These are phyloP conservation scores for Oncopodura yosiiana DNA, from an alignment of 1,140 invertebrate genomes.

Conservation along the genomic window DNA sequence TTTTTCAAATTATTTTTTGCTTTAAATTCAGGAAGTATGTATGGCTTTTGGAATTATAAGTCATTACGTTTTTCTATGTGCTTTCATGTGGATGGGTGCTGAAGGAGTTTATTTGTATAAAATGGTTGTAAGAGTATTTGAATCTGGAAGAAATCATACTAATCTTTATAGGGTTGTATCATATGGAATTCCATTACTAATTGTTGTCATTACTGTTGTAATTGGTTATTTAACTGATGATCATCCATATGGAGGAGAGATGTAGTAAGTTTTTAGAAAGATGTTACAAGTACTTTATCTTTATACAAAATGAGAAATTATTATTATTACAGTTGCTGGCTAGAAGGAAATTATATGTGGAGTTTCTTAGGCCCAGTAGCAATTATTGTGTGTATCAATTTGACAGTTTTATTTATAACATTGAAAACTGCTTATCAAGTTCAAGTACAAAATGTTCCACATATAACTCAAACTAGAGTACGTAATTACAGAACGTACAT, in stretches of 20 bases:
- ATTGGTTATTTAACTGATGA: slow-evolving; percentile 13
- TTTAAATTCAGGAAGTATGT: slow-evolving; percentile 42
- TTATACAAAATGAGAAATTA: too few relatives aligned
- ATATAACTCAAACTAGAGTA: not conserved
- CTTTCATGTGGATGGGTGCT: slow-evolving; percentile 54
- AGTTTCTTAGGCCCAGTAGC: slow-evolving; percentile 29
- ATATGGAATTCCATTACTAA: slow-evolving; percentile 44
- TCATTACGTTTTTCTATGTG: slow-evolving; percentile 51
- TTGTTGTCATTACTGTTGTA: slow-evolving; percentile 40
- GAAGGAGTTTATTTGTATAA: slow-evolving; percentile 46
- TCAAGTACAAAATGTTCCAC: slow-evolving; percentile 7
- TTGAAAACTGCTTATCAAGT: slow-evolving; percentile 31
- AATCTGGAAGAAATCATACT: slow-evolving; percentile 27
- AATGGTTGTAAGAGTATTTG: slow-evolving; percentile 39
- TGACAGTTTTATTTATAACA: slow-evolving; percentile 27
- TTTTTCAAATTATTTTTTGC: not conserved
- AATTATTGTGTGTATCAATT: slow-evolving; percentile 19
- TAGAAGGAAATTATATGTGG: slow-evolving; percentile 31
- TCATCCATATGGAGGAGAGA: slow-evolving; percentile 32
- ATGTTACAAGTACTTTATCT: not conserved
- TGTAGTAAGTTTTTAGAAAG: slow-evolving; percentile 20
- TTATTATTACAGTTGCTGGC: slow-evolving; percentile 30
- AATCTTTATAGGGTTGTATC: slow-evolving; percentile 37
- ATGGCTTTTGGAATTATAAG: slow-evolving; percentile 48
- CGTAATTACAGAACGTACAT: slow-evolving; percentile 24